Percentiles rank a stretch among this genome's conserved stretches.
Evolutionary conservation across 2,113 vertebrate species (phyloP).

Genomic region (Caloenas nicobarica): DNA sequence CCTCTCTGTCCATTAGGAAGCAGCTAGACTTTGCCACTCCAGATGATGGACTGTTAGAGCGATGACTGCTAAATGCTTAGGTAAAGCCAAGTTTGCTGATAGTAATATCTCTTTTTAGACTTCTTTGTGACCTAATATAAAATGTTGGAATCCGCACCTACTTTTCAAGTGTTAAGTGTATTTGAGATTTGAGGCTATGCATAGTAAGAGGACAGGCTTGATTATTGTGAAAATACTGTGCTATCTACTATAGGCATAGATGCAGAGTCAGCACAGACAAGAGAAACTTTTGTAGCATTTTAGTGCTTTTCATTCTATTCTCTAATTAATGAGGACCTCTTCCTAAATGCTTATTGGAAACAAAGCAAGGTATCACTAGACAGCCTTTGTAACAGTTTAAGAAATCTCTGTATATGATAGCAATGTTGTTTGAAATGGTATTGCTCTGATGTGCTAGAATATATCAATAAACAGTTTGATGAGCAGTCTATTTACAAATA

Average conservation of each 20-base stretch:
- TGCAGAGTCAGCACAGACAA: background rate
- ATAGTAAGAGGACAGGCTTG: background rate
- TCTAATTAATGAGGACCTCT: accelerated
- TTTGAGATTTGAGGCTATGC: background rate
- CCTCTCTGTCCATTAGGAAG: accelerated
- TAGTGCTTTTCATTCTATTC: background rate
- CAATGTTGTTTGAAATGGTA: background rate
- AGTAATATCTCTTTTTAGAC: accelerated
- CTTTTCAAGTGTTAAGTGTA: background rate
- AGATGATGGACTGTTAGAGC: background rate
- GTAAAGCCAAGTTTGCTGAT: background rate
- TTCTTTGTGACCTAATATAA: background rate
- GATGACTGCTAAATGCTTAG: accelerated
- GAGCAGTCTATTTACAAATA: background rate
- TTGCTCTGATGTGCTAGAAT: background rate
- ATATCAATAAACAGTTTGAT: background rate
- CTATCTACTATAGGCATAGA: background rate
- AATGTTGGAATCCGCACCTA: accelerated
- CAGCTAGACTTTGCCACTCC: background rate
- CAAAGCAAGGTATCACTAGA: background rate
- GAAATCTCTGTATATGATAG: accelerated
- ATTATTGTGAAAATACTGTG: background rate
- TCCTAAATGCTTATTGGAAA: background rate
- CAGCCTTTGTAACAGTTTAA: background rate
- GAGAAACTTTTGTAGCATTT: accelerated